Base-by-base conservation (phyloP, 2,797 vertebrate species). In the Novumbra hubbsi region DNA sequence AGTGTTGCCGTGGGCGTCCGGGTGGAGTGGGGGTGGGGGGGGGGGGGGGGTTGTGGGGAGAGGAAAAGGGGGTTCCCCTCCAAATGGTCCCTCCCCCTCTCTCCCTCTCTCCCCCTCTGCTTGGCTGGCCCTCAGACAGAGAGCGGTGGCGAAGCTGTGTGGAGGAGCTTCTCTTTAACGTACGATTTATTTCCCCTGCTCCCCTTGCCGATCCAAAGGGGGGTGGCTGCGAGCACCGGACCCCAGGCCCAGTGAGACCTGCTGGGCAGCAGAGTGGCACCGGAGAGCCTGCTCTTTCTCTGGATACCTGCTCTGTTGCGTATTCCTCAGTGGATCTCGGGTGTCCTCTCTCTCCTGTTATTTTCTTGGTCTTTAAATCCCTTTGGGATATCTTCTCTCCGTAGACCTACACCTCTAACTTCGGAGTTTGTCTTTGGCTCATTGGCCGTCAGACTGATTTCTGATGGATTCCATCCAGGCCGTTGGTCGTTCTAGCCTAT, bases 81-180 rank as follows among this genome's bases (percentile, higher is more conserved):
- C 19, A 0, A 45, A 50, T 63, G 71, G 30, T 27, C 24, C 14
- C 21, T 34, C 49, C 24, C 65, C n/a, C 63, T 63, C 21, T 27
- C 30, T 41, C 27, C n/a, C n/a, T n/a, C 65, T 21, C 62, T 62
- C 52, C 68, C 48, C 32, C 38, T 65, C 45, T 32, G 16, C 84
- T 90, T 91, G 89, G 88, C 89, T 77, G 41, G 70, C 67, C 77
- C 83, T 84, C 85, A 79, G 79, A 85, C 55, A 60, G 55, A 68
- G 66, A 68, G 66, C 66, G 41, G 66, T 21, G 34, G 66, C 2
- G n/a, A 83, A 80, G 85, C 79, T 75, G 84, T 80, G 83, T 79
- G 80, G 57, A 48, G 21, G 80, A 75, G 86, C 80, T 85, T 76
- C 79, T 79, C 80, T 82, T 76, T 78, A 83, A 73, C 88, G 82